Evolutionary conservation across 2,888 invertebrate genomes (phyloP), one percentile per base, ranked within the genome.

Genomic region (Galerucella pusilla): DNA sequence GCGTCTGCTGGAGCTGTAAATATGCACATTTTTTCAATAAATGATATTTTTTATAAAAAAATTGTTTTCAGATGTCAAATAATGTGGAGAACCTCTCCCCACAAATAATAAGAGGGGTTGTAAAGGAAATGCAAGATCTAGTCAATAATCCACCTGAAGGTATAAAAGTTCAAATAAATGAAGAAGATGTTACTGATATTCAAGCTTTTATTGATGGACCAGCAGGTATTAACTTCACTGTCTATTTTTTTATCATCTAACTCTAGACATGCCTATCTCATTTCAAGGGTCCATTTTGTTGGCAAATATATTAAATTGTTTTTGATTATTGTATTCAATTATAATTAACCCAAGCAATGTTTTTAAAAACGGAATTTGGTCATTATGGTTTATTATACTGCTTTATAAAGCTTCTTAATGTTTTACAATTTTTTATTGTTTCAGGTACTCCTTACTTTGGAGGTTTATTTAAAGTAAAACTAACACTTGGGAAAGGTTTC

Each of bases 81-180:
- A 96, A 96, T 89, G 94, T 96, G 82, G 98, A 98, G 90, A 98
- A 98, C 90, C 91, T 97, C 84, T 96, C 97, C 78, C 97, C 98
- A 79, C 97, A 97, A 90, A 95, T 94, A 78, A 94, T 97, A 75
- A 90, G 96, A 79, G 93, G 94, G 84, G 94, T 98, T 80, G 92
- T 94, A 81, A 95, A 94, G 86, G 97, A 98, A 89, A 91, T 98
- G 90, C 94, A 94, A 84, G 94, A 94, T 81, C 90, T 98, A 85
- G 92, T 93, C 75, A 91, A 92, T 80, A 91, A 92, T 83, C 96
- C 97, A 80, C 96, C 96, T 72, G 96, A 98, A 89, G 98, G 97
- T 80, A 94, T 98, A 80, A 94, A 95, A 90, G 92, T 97, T 82
- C 91, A 93, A 86, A 90, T 96, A 79, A 97, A 97, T 85, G 97